Evolutionary conservation across 1,140 invertebrate genomes (phyloP).

Genomic region (Hetaerina americana): DNA sequence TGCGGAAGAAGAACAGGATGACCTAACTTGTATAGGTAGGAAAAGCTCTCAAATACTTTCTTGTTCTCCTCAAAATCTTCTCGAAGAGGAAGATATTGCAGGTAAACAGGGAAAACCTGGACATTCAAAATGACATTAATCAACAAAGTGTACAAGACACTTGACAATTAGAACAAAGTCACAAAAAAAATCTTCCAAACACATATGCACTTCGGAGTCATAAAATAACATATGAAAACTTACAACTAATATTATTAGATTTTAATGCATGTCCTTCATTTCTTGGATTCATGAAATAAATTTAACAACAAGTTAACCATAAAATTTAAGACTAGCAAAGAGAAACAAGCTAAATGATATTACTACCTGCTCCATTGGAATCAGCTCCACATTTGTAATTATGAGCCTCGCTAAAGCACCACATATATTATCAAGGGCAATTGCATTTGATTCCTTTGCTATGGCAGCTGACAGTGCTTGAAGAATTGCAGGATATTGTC

Average conservation of each 20-base stretch:
- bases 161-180: no score
- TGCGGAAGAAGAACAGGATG: conserved; percentile 36
- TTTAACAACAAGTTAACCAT: background rate
- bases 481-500: conserved; percentile 47
- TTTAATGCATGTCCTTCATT: no score
- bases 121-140: no score
- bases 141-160: no score
- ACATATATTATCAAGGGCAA: conserved; percentile 62
- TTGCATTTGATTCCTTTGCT: conserved; percentile 41
- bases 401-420: conserved; percentile 63
- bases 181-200: no score
- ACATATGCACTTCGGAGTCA: no score
- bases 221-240: no score
- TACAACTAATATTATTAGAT: no score
- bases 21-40: conserved; percentile 42
- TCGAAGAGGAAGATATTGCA: conserved; percentile 55
- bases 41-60: conserved; percentile 51
- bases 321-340: conserved; percentile 12
- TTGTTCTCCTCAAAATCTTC: conserved; percentile 63
- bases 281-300: no score
- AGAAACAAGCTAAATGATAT: no score
- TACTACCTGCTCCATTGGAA: conserved; percentile 49
- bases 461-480: conserved; percentile 48
- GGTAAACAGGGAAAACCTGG: conserved; percentile 55
- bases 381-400: conserved; percentile 40